A percentile compares a stretch with the other conserved stretches of the same genome.
These are phyloP conservation scores for Gymnoscelis rufifasciata DNA, from an alignment of 2,888 invertebrate species.

Conservation along the genomic window DNA sequence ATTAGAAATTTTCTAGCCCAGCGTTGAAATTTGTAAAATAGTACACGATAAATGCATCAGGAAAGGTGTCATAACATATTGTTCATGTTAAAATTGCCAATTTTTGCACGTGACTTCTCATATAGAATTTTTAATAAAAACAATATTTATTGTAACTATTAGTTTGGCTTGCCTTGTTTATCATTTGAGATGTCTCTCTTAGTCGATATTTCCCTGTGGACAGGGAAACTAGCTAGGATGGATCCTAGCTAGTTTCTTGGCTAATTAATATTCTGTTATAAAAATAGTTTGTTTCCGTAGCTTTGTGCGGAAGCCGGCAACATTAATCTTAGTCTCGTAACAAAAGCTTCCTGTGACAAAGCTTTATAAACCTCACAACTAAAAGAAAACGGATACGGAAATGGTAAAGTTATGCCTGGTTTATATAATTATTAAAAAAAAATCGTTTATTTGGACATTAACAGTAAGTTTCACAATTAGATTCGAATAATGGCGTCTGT, in stretches of 20 bases:
- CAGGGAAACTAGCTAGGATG: too few species aligned
- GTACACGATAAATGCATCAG: conserved; percentile 11
- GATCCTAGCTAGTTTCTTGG: conserved; percentile 27
- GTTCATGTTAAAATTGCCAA: too few species aligned
- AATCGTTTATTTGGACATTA: too few species aligned
- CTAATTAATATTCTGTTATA: conserved; percentile 36
- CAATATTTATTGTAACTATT: not conserved
- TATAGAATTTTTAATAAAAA: too few species aligned
- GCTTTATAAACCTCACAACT: conserved; percentile 26
- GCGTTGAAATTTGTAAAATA: too few species aligned
- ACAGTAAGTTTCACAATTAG: too few species aligned
- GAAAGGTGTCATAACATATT: not conserved
- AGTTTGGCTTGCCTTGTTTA: not conserved
- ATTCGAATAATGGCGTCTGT: too few species aligned
- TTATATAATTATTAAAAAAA: too few species aligned
- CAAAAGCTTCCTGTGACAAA: conserved; percentile 55
- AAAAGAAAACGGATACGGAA: conserved; percentile 34
- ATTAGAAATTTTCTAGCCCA: too few species aligned
- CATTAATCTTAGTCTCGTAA: conserved; percentile 60
- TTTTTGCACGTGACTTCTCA: too few species aligned
- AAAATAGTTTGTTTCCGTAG: conserved; percentile 31
- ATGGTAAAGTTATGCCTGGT: too few species aligned
- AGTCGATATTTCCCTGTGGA: conserved; percentile 24
- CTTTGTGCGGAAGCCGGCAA: conserved; percentile 26
- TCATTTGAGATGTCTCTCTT: conserved; percentile 17